phyloP scores from a whole-genome alignment of 2,797 vertebrate genomes.

The Oceanodroma leucorhoa region DNA sequence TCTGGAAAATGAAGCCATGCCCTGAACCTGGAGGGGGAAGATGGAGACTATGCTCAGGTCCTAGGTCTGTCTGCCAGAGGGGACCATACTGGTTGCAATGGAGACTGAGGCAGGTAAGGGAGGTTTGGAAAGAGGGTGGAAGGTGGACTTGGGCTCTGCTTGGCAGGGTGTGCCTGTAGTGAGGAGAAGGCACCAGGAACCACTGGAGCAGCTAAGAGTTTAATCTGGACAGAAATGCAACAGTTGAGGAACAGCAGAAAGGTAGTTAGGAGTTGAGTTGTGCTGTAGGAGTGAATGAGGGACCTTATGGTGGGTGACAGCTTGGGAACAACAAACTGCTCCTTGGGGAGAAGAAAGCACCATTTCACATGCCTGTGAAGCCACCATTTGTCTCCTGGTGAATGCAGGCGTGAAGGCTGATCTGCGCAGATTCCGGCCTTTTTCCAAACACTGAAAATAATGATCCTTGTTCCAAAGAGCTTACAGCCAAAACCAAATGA shows the following conservation, averaged over 20 bases:
- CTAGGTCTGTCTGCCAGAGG: neutral
- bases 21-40: neutral
- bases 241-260: neutral
- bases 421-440: neutral
- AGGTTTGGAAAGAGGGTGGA: neutral
- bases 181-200: neutral
- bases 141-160: neutral
- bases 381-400: neutral
- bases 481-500: neutral
- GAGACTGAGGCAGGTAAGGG: neutral
- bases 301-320: neutral
- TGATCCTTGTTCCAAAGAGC: neutral
- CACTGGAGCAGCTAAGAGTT: rapidly evolving
- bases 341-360: neutral
- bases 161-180: neutral
- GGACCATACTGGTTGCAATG: rapidly evolving
- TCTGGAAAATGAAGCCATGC: neutral
- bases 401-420: neutral
- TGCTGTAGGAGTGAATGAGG: neutral
- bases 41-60: neutral
- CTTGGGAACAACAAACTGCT: neutral
- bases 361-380: neutral
- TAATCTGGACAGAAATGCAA: neutral
- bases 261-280: neutral
- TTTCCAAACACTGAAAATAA: neutral